Conservation (phyloP, 2,113 vertebrate species). For the Epinephelus moara region DNA sequence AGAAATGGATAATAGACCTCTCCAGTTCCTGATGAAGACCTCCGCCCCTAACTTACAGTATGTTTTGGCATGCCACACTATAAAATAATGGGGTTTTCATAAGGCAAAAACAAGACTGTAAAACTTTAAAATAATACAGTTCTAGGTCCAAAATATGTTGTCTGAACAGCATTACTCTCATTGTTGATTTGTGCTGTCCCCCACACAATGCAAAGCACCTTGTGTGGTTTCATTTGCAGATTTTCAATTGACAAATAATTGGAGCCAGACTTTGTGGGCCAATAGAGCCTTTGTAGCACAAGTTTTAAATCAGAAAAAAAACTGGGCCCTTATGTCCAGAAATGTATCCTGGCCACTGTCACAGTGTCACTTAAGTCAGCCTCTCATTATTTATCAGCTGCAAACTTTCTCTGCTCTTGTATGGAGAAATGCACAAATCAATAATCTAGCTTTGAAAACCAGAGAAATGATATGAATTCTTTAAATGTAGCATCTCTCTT, state of each 20-base stretch:
- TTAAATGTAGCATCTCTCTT: constrained; percentile 37
- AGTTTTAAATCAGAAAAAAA: constrained; percentile 13
- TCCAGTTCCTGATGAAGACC: constrained; percentile 41
- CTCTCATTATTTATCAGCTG: constrained; percentile 25
- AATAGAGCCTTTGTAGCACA: background rate
- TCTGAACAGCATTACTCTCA: constrained; percentile 9
- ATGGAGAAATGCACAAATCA: constrained; percentile 35
- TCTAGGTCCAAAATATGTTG: constrained; percentile 41
- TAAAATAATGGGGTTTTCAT: constrained; percentile 44
- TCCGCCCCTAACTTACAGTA: constrained; percentile 39
- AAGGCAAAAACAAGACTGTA: constrained; percentile 48
- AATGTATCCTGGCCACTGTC: constrained; percentile 33
- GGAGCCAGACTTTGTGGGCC: constrained; percentile 13
- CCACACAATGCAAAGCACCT: constrained; percentile 24
- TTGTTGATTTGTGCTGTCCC: background rate
- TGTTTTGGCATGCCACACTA: constrained; percentile 67
- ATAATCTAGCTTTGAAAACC: constrained; percentile 15
- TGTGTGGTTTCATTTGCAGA: constrained; percentile 13
- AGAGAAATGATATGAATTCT: constrained; percentile 37
- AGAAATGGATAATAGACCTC: constrained; percentile 61
- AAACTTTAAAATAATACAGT: constrained; percentile 50
- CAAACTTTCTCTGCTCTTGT: constrained; percentile 8
- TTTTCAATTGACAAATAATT: constrained; percentile 25
- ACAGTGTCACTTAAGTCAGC: constrained; percentile 53
- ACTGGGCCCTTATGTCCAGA: constrained; percentile 30